These are phyloP conservation scores for Stigmatopora argus DNA, from an alignment of 2,113 vertebrate species.

Conservation along the genomic window DNA sequence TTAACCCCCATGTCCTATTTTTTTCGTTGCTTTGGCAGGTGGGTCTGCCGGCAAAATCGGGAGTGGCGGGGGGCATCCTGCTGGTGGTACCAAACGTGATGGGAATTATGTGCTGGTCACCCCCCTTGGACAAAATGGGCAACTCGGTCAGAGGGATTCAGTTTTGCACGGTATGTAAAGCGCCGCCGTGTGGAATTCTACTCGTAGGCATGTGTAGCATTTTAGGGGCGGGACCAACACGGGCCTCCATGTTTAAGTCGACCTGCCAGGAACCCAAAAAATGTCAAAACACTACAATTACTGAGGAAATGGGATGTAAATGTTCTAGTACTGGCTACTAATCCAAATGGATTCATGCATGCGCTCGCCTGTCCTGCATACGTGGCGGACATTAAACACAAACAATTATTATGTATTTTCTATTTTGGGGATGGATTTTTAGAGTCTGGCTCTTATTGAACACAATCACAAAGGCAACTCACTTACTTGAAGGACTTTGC, in stretches of 20 bases:
- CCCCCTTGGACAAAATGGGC: constrained; percentile 93
- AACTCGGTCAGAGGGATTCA: constrained; percentile 97
- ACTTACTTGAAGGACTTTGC: too few species aligned
- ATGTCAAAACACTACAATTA: neutral
- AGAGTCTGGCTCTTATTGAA: too few species aligned
- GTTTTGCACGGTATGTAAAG: constrained; percentile 85
- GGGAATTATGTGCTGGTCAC: constrained; percentile 98
- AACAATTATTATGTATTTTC: too few species aligned
- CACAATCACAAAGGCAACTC: too few species aligned
- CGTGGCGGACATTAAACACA: too few species aligned
- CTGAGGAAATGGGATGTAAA: neutral
- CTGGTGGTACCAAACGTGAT: constrained; percentile 98
- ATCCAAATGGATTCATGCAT: neutral
- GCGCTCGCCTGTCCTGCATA: too few species aligned
- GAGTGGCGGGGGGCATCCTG: constrained; percentile 92
- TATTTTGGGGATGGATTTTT: too few species aligned
- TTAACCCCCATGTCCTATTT: neutral
- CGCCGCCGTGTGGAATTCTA: neutral
- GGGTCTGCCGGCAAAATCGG: constrained; percentile 95
- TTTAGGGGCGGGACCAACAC: neutral
- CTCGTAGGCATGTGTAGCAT: neutral
- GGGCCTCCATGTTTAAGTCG: too few species aligned
- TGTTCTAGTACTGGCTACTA: neutral
- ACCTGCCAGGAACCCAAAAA: neutral
- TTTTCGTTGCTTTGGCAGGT: constrained; percentile 68